Percentiles rank a stretch among this genome's conserved stretches.
Evolutionary conservation across 2,888 invertebrate genomes (phyloP).

Genomic region (Lasioglossum malachurum): DNA sequence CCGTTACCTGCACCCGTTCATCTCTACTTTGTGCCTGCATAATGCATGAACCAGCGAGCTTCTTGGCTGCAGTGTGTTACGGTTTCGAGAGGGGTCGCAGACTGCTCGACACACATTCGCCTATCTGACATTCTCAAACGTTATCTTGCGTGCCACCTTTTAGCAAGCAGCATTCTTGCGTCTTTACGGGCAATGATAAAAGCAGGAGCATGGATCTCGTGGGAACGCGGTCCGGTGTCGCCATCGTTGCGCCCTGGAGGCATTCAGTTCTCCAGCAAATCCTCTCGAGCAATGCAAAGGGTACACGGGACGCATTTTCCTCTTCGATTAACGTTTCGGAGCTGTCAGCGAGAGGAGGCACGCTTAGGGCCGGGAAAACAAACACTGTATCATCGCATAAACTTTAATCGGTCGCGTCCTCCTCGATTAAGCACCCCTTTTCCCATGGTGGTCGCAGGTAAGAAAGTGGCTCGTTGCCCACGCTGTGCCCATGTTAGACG

Average conservation of each 20-base stretch:
- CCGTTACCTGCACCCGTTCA: slow-evolving; percentile 51
- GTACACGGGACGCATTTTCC: not conserved
- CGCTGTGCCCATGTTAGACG: slow-evolving; percentile 43
- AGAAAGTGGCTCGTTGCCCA: slow-evolving; percentile 11
- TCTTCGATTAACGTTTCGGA: not conserved
- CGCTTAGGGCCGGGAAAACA: not conserved
- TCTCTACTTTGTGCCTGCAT: slow-evolving; percentile 71
- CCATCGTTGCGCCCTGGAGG: not conserved
- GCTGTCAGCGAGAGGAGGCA: not conserved
- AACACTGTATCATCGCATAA: not conserved
- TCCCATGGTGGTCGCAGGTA: slow-evolving; percentile 24
- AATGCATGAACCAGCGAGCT: slow-evolving; percentile 72
- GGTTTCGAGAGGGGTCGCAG: slow-evolving; percentile 64
- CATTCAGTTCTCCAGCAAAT: slow-evolving; percentile 1
- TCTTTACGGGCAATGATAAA: slow-evolving; percentile 47
- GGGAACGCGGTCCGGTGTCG: not conserved
- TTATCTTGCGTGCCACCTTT: slow-evolving; percentile 53
- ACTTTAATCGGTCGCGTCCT: not conserved
- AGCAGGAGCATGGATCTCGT: not conserved
- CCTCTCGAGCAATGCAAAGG: not conserved
- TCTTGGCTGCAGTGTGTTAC: slow-evolving; percentile 67
- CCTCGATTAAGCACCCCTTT: not conserved
- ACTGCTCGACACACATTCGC: slow-evolving; percentile 67
- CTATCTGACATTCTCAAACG: slow-evolving; percentile 44
- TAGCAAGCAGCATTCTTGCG: slow-evolving; percentile 35